Base-by-base conservation (phyloP, 2,113 vertebrate species). In the Epinephelus lanceolatus region DNA sequence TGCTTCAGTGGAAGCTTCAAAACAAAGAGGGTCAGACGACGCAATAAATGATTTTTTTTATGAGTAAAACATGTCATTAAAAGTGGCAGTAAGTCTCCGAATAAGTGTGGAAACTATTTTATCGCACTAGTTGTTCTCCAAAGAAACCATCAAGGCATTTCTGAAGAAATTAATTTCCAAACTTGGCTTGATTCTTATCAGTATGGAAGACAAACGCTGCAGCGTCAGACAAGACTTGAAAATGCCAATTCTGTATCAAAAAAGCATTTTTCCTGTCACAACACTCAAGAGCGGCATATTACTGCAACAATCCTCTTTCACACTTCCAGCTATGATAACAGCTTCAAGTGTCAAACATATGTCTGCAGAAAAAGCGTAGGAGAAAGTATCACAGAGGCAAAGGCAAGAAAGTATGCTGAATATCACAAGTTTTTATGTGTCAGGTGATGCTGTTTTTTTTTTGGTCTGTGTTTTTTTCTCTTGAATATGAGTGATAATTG, bases 401-500 rank as follows among this genome's bases (percentile, higher is more conserved):
- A 70, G 67, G 70, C 55, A 90, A 65, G 65, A 82, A 90, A 87
- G 85, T 89, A 91, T 83, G 89, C 72, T 76, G 30, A 90, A 88
- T 84, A 92, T 94, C 87, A 84, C 91, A 93, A 91, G 84, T 93
- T 90, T 85, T 86, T 15, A 84, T 78, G 78, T 92, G 86, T 91
- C 87, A 92, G 88, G 90, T 80, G 81, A 87, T 87, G 68, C 62
- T 56, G 78, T 52, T 84, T 89, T 85, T 76, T 4, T 75, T 15
- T 62, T 27, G 27, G 71, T 12, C 59, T 49, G 27, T 56, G 62
- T 84, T 81, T 83, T 68, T 86, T 52, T 56, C 74, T 66, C 27
- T 66, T 71, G 37, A 49, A 89, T 86, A 86, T 84, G 95, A 78
- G 95, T 95, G 95, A 92, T 95, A 95, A 96, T 95, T 95, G 81